Evolutionary conservation across 2,888 invertebrate species (phyloP), one percentile per base, ranked within the genome.

Genomic region (Girardia tigrina): DNA sequence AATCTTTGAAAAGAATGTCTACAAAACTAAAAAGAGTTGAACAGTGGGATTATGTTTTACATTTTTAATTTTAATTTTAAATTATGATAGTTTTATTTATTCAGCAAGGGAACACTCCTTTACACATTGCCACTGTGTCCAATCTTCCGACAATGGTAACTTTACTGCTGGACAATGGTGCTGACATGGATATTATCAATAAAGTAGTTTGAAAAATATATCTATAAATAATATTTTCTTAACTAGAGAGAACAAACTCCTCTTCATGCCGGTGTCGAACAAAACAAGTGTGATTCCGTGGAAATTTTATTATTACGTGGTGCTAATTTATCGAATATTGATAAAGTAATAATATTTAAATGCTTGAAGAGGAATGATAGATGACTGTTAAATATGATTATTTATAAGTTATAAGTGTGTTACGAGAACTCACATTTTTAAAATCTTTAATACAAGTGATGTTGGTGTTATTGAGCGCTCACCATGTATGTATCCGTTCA

Each of bases 71-170:
- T n/a, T n/a, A n/a, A n/a, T n/a, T 27, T 42, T 14, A 70, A n/a
- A 70, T 70, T 14, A 14, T 26, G 27, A 77, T 14, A 4, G 36
- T 20, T 71, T 75, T 72, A 74, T 42, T 14, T 78, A 79, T 75
- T 8, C 80, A 84, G 84, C 82, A 83, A 79, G 87, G 81, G 85
- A 88, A 90, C 81, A 91, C 92, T 0, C 91, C 92, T 0, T 85
- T 93, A 2, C 92, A 93, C 83, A 87, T 90, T 81, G 91, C 92
- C 0, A 91, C 91, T 79, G 85, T 89, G 23, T 89, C 89, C 0
- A 90, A 92, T 81, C 90, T 90, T 75, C 86, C 87, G 2, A 89
- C 89, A 78, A 88, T 89, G 26, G 88, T 88, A 6, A 88, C 89
- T 81, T 86, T 89, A 76, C 85, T 90, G 75, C 87, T 90, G 77